Evolutionary conservation across 2,113 vertebrate genomes (phyloP).

Genomic region (Nothocercus julius): DNA sequence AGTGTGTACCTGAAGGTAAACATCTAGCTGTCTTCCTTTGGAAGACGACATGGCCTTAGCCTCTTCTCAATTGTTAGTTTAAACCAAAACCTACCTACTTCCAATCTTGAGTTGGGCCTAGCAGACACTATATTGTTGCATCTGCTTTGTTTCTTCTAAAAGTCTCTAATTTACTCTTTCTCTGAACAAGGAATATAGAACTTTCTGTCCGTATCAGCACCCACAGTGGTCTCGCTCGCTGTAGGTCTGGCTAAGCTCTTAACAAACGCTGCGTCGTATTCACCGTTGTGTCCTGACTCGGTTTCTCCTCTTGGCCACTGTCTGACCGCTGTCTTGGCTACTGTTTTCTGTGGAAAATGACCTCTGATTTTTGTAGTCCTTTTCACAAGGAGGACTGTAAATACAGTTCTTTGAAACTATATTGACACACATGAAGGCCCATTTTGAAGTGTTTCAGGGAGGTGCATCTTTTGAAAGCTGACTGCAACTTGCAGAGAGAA

Average conservation of each 20-base stretch:
- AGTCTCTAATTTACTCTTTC: neutral
- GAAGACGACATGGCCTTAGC: neutral
- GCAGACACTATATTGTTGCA: neutral
- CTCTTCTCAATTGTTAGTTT: neutral
- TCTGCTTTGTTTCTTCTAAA: neutral
- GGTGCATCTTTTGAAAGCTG: neutral
- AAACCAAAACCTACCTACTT: neutral
- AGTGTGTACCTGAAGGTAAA: neutral
- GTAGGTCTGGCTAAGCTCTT: neutral
- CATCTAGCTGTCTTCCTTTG: neutral
- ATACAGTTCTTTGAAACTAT: neutral
- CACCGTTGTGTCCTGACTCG: neutral
- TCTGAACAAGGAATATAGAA: neutral
- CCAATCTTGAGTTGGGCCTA: neutral
- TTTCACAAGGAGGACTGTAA: too few relatives aligned
- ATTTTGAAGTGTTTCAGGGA: accelerated
- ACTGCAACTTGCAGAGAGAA: neutral
- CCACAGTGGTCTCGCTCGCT: neutral
- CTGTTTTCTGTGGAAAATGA: neutral
- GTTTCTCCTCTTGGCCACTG: neutral
- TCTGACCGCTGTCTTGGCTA: too few relatives aligned
- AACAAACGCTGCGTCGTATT: accelerated
- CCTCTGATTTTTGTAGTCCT: neutral
- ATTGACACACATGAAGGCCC: neutral
- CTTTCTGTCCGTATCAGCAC: neutral